These are phyloP conservation scores for Ceuthmochares aereus DNA, from an alignment of 2,113 vertebrate species.

Conservation along the genomic window DNA sequence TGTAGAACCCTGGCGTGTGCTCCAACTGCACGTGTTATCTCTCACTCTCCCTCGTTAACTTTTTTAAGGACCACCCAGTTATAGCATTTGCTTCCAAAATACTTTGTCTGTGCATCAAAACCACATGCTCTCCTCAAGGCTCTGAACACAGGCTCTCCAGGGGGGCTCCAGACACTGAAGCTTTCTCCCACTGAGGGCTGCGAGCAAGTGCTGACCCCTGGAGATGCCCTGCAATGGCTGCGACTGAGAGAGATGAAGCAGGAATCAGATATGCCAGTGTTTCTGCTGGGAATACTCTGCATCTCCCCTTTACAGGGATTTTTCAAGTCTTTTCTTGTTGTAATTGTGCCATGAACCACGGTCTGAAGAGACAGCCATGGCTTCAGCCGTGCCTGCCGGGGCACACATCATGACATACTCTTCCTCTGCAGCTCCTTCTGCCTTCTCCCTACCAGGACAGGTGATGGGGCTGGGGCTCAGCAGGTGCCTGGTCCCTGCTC, in stretches of 20 bases:
- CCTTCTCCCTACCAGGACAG: fast-evolving
- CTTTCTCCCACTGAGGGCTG: neutral
- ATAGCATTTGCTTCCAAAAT: neutral
- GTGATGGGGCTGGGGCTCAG: neutral
- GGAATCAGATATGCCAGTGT: neutral
- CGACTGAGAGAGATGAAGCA: fast-evolving
- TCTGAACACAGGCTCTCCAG: fast-evolving
- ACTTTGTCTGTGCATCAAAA: neutral
- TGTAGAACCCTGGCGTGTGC: neutral
- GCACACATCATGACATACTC: fast-evolving
- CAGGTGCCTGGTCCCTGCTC: neutral
- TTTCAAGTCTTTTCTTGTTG: neutral
- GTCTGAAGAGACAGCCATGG: neutral
- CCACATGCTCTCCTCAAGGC: neutral
- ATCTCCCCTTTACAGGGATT: neutral
- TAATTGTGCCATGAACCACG: fast-evolving
- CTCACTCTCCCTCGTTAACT: fast-evolving
- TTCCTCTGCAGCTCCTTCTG: neutral
- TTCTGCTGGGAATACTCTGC: neutral
- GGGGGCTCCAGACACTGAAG: neutral
- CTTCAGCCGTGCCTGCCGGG: neutral
- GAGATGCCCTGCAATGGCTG: neutral
- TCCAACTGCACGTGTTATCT: neutral
- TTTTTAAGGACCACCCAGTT: neutral
- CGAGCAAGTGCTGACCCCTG: fast-evolving